Evolutionary conservation across 2,888 invertebrate genomes (phyloP), one percentile per base, ranked within the genome.

Genomic region (Orchesellides sinensis): DNA sequence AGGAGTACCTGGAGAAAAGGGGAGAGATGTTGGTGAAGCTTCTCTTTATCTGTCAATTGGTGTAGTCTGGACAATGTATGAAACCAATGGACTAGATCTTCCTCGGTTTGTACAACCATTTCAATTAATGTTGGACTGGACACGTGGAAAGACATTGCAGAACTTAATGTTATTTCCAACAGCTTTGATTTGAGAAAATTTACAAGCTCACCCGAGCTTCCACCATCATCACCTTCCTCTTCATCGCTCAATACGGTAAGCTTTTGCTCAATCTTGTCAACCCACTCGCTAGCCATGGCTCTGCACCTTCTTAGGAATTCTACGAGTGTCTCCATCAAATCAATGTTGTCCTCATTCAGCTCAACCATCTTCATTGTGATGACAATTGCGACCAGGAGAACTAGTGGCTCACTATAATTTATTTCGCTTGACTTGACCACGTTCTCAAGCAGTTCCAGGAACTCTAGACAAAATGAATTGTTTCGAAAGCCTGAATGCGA

Each of bases 381-480:
- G 14, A 66, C 27, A 23, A 75, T 47, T 0, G 63, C 54, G 14
- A 14, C 40, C 0, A 68, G 19, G 8, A 70, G 17, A 29, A 35
- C 56, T 5, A 63, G 52, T 8, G 70, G 56, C 6, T 77, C 65
- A 12, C 63, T 77, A 65, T 77, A 83, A n/a, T 82, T 79, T 61
- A 66, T 47, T 35, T n/a, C 23, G 56, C 21, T 61, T n/a, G 12
- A 14, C 27, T 25, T 59, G 14, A 75, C 19, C 40, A 65, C 6
- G 32, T 63, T 14, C 6, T 61, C 45, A 6, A 75, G 6, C 0
- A 29, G 17, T 8, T 54, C 17, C 10, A 65, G 27, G 0, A 61
- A 68, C 54, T 61, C 35, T 21, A n/a, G 4, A 4, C 19, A 45
- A 25, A 80, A 70, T 1, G 21, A 21, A 12, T 3, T 27, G n/a